These are phyloP conservation scores for Sander vitreus DNA, from an alignment of 2,113 vertebrate genomes.

Conservation along the genomic window DNA sequence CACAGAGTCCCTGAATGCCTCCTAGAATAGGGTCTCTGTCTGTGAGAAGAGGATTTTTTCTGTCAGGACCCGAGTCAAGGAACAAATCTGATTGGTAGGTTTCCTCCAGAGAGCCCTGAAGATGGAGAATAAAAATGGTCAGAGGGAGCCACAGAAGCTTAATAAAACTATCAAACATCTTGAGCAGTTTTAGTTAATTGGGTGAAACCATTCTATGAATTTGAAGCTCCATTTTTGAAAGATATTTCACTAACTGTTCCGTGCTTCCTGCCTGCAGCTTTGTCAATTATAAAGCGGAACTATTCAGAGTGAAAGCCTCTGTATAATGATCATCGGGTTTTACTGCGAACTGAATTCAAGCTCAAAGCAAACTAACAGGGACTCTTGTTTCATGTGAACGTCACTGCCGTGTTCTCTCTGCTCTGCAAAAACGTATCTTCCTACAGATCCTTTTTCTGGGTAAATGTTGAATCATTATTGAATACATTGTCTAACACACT, in stretches of 20 bases:
- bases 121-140: not conserved
- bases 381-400: too few relatives aligned
- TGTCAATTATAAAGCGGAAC: too few relatives aligned
- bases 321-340: too few relatives aligned
- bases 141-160: not conserved
- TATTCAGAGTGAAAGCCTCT: too few relatives aligned
- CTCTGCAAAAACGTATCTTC: too few relatives aligned
- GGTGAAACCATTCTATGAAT: not conserved
- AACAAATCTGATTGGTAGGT: slow-evolving; percentile 56
- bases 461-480: not conserved
- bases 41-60: slow-evolving; percentile 78
- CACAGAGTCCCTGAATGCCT: slow-evolving; percentile 67
- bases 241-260: too few relatives aligned
- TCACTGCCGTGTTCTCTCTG: too few relatives aligned
- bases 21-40: slow-evolving; percentile 83
- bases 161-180: not conserved
- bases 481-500: not conserved
- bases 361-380: too few relatives aligned
- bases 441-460: not conserved
- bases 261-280: too few relatives aligned
- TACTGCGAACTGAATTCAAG: too few relatives aligned
- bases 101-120: slow-evolving; percentile 75
- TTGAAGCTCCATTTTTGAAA: too few relatives aligned
- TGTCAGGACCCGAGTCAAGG: slow-evolving; percentile 19
- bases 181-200: not conserved